Conservation (phyloP, 2,888 invertebrate genomes). For the Apamea monoglypha region DNA sequence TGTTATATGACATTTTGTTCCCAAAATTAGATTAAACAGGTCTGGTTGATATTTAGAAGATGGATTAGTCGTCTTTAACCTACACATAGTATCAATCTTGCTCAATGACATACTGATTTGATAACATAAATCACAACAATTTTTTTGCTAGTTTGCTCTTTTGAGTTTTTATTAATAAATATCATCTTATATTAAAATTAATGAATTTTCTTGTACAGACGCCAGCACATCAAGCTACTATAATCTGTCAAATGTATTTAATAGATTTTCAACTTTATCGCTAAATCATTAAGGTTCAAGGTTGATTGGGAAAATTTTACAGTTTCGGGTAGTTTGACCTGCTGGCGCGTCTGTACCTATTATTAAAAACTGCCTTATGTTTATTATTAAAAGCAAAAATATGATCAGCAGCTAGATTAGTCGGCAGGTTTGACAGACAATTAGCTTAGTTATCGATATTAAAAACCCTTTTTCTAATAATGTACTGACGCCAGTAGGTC, state of each 20-base stretch:
- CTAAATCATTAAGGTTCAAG: too few relatives aligned
- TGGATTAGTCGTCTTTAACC: slow-evolving; percentile 26
- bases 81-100: slow-evolving; percentile 24
- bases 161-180: neutral
- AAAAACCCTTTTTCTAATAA: neutral
- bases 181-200: neutral
- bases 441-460: too few relatives aligned
- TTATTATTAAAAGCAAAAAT: neutral
- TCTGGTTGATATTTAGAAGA: slow-evolving; percentile 44
- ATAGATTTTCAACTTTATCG: too few relatives aligned
- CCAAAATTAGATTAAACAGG: slow-evolving; percentile 21
- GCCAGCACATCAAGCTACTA: too few relatives aligned
- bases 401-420: neutral
- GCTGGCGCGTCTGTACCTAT: too few relatives aligned
- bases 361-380: neutral
- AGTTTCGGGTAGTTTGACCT: too few relatives aligned
- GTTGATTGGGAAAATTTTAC: too few relatives aligned
- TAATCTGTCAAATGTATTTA: too few relatives aligned
- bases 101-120: slow-evolving; percentile 49
- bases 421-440: neutral
- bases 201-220: neutral
- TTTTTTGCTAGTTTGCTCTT: slow-evolving; percentile 1
- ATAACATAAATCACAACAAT: slow-evolving; percentile 39
- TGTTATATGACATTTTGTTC: slow-evolving; percentile 6
- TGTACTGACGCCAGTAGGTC: too few relatives aligned